These are phyloP conservation scores for Myotis pilosus DNA, from an alignment of 2,797 vertebrate genomes.

Conservation along the genomic window DNA sequence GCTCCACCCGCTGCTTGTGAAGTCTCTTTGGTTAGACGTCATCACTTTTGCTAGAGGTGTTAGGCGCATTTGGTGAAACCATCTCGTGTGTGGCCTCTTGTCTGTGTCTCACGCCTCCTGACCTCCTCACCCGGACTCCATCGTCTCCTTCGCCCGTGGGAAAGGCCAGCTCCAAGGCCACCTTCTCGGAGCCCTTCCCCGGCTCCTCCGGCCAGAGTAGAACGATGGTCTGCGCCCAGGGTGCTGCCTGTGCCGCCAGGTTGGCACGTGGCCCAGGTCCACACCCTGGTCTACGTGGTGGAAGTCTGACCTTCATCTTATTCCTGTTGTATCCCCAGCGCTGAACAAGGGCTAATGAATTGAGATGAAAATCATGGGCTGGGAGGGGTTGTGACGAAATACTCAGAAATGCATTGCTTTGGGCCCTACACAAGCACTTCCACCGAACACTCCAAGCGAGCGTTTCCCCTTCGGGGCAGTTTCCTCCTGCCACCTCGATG, in stretches of 20 bases:
- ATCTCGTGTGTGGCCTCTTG: neutral
- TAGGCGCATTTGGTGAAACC: neutral
- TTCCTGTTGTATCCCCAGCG: neutral
- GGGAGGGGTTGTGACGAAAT: neutral
- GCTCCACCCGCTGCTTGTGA: neutral
- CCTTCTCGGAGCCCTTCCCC: neutral
- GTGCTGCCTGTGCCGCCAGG: neutral
- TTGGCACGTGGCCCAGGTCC: neutral
- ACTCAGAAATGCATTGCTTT: neutral
- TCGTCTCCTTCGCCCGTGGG: neutral
- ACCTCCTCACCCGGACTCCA: neutral
- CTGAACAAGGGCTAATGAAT: neutral
- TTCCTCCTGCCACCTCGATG: neutral
- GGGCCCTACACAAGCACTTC: neutral
- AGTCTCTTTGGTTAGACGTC: neutral
- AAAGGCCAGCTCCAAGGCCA: neutral
- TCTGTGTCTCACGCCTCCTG: neutral
- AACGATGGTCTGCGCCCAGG: neutral
- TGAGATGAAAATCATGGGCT: neutral
- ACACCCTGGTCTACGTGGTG: no score
- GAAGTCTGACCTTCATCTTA: neutral
- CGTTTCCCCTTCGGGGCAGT: neutral
- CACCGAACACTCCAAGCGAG: neutral
- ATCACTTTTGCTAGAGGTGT: accelerated
- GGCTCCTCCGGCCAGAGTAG: neutral